Evolutionary conservation across 2,888 invertebrate genomes (phyloP), one percentile per base, ranked within the genome.

Genomic region (Vesta saturnalis): DNA sequence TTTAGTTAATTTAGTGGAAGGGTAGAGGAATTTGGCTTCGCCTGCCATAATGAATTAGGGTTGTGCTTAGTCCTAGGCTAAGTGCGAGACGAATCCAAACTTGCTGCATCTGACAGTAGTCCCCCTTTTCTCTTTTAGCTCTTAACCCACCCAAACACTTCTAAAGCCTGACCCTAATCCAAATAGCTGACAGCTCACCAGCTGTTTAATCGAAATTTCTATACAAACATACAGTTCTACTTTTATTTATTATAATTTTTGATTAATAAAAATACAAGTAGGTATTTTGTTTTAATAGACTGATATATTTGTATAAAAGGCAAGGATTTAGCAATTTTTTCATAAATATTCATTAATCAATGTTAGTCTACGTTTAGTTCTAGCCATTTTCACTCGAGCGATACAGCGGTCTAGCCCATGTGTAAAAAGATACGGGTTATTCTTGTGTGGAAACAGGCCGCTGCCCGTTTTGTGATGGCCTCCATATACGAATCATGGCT

Each of bases 381-480:
- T 71, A 69, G 59, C 62, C 55, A 58, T 60, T 60, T 65, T 69
- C 58, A 65, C 65, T 65, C 46, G 52, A 70, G 65, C 67, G 64
- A 60, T 67, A n/a, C 30, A 30, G 71, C 70, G 74, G 70, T 74
- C 77, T 76, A 77, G 77, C 75, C 74, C 74, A 76, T 75, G 78
- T 77, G 77, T 79, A 78, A 79, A 69, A 73, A 80, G 79, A 78
- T 78, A 79, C 77, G 78, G 74, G 78, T 79, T 80, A 80, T 79
- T 80, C 78, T 75, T 77, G 76, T 76, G 75, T 75, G 72, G 72
- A n/a, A 69, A 71, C 70, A 76, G 74, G 83, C 83, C 83, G 81
- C 83, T 83, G 83, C 83, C 83, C 83, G 82, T 80, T 83, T 82
- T 78, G 82, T 80, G 79, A 83, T 83, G 83, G 83, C 83, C 82